phyloP scores from a whole-genome alignment of 1,140 invertebrate genomes.

The Dufourea novaeangliae region DNA sequence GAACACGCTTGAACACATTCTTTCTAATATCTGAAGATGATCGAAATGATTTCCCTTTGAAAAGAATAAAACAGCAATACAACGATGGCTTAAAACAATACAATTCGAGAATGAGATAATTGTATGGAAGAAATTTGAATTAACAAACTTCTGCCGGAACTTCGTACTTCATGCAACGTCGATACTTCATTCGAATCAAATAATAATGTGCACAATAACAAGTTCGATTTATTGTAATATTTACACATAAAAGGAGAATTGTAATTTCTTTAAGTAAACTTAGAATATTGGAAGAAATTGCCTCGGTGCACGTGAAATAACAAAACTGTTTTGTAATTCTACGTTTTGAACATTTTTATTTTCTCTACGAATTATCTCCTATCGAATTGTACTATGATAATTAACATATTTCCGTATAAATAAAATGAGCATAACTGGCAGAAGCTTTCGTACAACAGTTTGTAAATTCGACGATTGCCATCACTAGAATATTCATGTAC shows the following conservation, averaged over 20 bases:
- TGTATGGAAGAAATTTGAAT: background rate
- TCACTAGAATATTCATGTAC: slow-evolving; percentile 2
- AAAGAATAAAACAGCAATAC: background rate
- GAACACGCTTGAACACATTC: slow-evolving; percentile 41
- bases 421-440: slow-evolving; percentile 4
- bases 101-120: background rate
- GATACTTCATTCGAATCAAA: too few species aligned
- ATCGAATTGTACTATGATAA: background rate
- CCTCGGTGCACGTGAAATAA: background rate
- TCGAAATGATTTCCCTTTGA: background rate
- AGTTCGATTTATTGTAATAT: background rate
- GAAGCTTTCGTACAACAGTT: background rate
- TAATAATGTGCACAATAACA: too few species aligned
- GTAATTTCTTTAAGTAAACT: too few species aligned
- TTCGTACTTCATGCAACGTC: too few species aligned
- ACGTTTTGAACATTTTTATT: background rate
- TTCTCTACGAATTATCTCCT: background rate
- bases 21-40: slow-evolving; percentile 7
- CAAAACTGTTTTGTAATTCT: background rate
- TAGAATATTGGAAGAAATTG: background rate
- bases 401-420: slow-evolving; percentile 4
- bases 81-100: background rate
- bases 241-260: background rate
- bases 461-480: slow-evolving; percentile 3
- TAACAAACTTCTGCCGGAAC: too few species aligned